A percentile compares a stretch with the other conserved stretches of the same genome.
These are phyloP conservation scores for Fabriciana adippe DNA, from an alignment of 2,888 invertebrate species.

Conservation along the genomic window DNA sequence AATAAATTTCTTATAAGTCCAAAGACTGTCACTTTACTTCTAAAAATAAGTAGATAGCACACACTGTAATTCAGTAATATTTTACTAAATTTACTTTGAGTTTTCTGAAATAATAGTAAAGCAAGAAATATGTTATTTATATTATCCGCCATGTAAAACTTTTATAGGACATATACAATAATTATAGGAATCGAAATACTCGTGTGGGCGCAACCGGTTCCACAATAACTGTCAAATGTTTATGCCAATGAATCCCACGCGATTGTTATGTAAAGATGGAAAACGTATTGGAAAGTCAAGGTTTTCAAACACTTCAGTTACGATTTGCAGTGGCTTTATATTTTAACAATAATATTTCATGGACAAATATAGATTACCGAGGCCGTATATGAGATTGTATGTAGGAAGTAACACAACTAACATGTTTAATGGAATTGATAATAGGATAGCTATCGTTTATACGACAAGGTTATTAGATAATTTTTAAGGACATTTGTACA, in stretches of 20 bases:
- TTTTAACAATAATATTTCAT: constrained; percentile 9
- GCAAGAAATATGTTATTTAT: not conserved
- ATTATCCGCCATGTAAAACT: not conserved
- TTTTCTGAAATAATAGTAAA: too few relatives aligned
- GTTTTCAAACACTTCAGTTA: constrained; percentile 26
- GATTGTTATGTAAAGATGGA: constrained; percentile 21
- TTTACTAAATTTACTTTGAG: too few relatives aligned
- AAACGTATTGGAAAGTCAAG: constrained; percentile 27
- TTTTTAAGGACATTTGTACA: constrained; percentile 6
- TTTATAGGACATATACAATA: not conserved
- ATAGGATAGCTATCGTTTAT: constrained; percentile 9
- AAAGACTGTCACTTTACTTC: too few relatives aligned
- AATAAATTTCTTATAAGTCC: too few relatives aligned
- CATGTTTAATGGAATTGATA: constrained; percentile 20
- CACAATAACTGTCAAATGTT: constrained; percentile 31
- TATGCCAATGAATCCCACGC: constrained; percentile 28
- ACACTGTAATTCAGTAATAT: too few relatives aligned
- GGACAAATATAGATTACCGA: constrained; percentile 13
- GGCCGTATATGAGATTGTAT: constrained; percentile 1
- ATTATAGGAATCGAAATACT: not conserved
- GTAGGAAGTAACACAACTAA: constrained; percentile 21
- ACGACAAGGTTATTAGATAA: constrained; percentile 8
- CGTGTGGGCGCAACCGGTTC: constrained; percentile 1
- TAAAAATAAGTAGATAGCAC: too few relatives aligned
- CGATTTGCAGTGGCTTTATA: constrained; percentile 19